phyloP scores from a whole-genome alignment of 2,797 vertebrate species.

The Sciurus vulgaris region DNA sequence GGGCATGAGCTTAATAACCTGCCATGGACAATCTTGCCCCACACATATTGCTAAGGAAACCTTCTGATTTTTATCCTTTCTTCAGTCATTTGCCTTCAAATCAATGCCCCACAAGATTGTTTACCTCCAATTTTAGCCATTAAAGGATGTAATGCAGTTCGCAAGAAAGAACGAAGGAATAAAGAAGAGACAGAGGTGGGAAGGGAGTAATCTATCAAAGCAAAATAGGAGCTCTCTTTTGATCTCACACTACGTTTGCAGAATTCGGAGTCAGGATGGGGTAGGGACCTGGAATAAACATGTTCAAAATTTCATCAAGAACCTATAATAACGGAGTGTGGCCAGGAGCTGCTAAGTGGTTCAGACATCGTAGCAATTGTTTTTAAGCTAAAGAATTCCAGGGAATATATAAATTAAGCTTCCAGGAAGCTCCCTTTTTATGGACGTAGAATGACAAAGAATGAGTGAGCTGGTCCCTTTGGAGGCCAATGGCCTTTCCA shows the following conservation, averaged over 20 bases:
- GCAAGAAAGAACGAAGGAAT: background rate
- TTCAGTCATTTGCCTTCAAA: constrained; percentile 1
- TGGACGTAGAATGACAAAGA: background rate
- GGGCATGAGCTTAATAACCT: background rate
- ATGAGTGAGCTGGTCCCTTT: background rate
- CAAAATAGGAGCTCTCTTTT: background rate
- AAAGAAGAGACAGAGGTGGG: background rate
- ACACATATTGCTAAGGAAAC: background rate
- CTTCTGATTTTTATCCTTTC: background rate
- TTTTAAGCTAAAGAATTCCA: background rate
- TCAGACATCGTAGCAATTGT: background rate
- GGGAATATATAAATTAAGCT: background rate
- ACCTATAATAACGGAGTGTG: background rate
- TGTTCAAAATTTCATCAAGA: background rate
- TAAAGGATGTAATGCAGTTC: background rate
- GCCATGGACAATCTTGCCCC: background rate
- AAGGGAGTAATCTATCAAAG: background rate
- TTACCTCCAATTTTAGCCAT: constrained; percentile 1
- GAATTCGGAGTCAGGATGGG: background rate
- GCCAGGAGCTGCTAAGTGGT: background rate
- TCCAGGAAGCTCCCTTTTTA: background rate
- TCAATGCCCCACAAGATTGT: background rate
- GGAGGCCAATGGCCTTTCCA: background rate
- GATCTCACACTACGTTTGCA: background rate
- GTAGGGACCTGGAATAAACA: background rate